Percentiles rank a stretch among this genome's conserved stretches.
These are phyloP conservation scores for Chlamydotis undulata DNA, from an alignment of 2,113 vertebrate species.

Conservation along the genomic window DNA sequence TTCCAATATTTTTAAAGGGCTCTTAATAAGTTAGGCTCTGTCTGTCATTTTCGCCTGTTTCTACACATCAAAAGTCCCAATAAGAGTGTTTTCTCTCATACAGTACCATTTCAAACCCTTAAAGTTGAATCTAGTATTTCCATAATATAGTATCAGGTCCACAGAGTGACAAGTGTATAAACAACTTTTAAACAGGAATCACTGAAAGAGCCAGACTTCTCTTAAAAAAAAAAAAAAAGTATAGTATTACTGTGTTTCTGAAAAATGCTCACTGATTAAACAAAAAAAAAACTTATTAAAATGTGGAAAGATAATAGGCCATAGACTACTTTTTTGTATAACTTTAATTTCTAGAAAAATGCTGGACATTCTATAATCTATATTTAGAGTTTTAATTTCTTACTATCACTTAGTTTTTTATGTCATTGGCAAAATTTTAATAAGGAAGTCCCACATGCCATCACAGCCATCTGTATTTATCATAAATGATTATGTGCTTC, in stretches of 20 bases:
- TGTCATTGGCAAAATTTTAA: not conserved
- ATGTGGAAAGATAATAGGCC: not conserved
- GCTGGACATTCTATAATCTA: not conserved
- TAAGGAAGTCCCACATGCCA: not conserved
- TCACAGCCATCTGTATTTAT: not conserved
- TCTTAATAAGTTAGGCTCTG: not conserved
- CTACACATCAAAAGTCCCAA: not conserved
- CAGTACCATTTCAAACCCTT: not conserved
- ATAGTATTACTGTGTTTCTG: not conserved
- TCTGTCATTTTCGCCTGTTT: not conserved
- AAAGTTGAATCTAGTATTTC: not conserved
- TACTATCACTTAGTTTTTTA: not conserved
- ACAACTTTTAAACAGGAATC: not conserved
- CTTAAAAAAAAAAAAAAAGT: not conserved
- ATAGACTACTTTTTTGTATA: not conserved
- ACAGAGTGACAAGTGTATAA: not conserved
- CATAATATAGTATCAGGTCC: not conserved
- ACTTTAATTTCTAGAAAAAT: not conserved
- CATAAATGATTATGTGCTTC: not conserved
- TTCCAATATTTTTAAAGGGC: not conserved
- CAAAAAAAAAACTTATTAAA: not conserved
- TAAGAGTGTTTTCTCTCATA: not conserved
- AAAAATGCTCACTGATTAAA: not conserved
- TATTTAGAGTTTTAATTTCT: not conserved
- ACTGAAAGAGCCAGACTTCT: not conserved